phyloP scores from a whole-genome alignment of 2,888 invertebrate species.

The Ophraella communa region DNA sequence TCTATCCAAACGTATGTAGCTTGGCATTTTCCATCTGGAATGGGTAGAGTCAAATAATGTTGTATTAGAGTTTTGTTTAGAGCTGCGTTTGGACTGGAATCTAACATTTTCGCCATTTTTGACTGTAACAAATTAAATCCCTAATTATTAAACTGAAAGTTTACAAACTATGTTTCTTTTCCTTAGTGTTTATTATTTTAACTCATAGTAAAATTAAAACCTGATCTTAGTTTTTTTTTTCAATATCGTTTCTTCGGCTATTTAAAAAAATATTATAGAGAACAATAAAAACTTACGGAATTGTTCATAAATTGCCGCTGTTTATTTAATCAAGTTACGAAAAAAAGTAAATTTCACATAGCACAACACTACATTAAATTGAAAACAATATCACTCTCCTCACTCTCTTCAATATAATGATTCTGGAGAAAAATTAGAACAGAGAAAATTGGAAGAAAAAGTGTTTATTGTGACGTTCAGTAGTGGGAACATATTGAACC shows the following conservation, averaged over 20 bases:
- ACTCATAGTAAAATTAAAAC: too few relatives aligned
- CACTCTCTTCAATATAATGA: neutral
- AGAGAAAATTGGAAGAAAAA: constrained; percentile 2
- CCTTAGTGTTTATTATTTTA: too few relatives aligned
- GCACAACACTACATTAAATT: neutral
- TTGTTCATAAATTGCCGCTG: neutral
- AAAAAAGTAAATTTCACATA: neutral
- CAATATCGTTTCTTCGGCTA: neutral
- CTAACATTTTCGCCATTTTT: constrained; percentile 58
- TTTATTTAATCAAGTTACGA: too few relatives aligned
- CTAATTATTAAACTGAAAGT: too few relatives aligned
- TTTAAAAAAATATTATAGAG: neutral
- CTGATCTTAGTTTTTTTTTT: too few relatives aligned
- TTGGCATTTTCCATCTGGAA: constrained; percentile 78
- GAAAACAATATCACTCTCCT: neutral
- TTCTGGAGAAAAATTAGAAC: constrained; percentile 5
- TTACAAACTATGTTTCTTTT: too few relatives aligned
- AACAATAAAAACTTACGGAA: neutral
- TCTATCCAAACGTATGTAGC: constrained; percentile 96
- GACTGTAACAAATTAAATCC: constrained; percentile 27
- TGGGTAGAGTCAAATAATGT: constrained; percentile 78
- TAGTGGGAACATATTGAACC: constrained; percentile 7
- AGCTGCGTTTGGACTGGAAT: constrained; percentile 82
- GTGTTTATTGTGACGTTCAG: constrained; percentile 12
- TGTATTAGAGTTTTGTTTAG: constrained; percentile 77